A percentile compares a stretch with the other conserved stretches of the same genome.
These are phyloP conservation scores for Leptinotarsa texana DNA, from an alignment of 1,140 invertebrate species.

Conservation along the genomic window DNA sequence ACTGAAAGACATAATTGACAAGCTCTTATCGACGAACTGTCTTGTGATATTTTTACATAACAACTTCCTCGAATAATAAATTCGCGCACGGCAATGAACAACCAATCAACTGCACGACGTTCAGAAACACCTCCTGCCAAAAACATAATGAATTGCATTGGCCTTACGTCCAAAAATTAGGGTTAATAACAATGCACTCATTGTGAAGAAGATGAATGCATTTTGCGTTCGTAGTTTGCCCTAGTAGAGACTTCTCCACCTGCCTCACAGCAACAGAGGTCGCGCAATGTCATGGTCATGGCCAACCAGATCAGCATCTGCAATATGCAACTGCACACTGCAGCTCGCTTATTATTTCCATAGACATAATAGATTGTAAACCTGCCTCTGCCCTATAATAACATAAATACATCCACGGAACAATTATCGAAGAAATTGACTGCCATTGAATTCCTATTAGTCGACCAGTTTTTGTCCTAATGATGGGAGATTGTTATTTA, in stretches of 20 bases:
- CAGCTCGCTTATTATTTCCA: constrained; percentile 20
- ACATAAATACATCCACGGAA: constrained; percentile 1
- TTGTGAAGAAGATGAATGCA: constrained; percentile 6
- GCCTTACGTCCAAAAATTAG: not conserved
- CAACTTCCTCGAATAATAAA: too few relatives aligned
- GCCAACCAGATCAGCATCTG: constrained; percentile 53
- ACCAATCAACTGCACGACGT: not conserved
- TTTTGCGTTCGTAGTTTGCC: constrained; percentile 1
- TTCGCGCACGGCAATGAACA: too few relatives aligned
- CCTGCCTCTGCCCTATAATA: constrained; percentile 17
- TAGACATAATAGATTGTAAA: constrained; percentile 23
- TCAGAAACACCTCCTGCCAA: not conserved
- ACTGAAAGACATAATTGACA: too few relatives aligned
- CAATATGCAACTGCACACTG: constrained; percentile 50
- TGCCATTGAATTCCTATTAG: not conserved
- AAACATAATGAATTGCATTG: constrained; percentile 1
- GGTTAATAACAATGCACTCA: constrained; percentile 1
- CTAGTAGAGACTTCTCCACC: constrained; percentile 19
- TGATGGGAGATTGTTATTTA: not conserved
- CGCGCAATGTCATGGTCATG: constrained; percentile 54
- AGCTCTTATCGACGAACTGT: too few relatives aligned
- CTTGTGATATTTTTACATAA: too few relatives aligned
- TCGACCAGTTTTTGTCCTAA: not conserved
- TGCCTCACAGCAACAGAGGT: constrained; percentile 43
- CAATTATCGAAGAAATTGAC: not conserved